Evolutionary conservation across 23 tunicate species (phyloP).

Genomic region (Aplidium turbinatum): DNA sequence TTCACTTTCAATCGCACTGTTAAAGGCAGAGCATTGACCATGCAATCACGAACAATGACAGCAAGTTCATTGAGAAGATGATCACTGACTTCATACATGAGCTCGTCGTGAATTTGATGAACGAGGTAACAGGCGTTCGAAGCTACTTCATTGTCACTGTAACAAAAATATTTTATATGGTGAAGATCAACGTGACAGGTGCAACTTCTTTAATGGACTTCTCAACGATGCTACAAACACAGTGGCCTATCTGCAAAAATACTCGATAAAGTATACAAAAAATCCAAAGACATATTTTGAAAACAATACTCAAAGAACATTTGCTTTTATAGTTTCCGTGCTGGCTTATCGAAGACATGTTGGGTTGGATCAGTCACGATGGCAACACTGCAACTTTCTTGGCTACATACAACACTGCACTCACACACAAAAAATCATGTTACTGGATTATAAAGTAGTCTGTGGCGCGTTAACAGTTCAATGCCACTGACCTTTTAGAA

Average conservation of each 20-base stretch:
- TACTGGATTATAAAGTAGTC: background rate
- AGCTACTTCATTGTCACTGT: background rate
- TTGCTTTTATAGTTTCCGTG: too few species aligned
- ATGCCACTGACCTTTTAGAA: background rate
- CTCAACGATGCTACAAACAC: too few species aligned
- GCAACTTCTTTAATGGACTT: too few species aligned
- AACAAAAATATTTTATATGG: too few species aligned
- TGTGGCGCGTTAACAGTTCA: background rate
- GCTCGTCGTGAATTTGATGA: slow-evolving; percentile 86
- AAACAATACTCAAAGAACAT: too few species aligned
- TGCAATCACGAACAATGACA: slow-evolving; percentile 48
- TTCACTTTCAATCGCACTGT: slow-evolving; percentile 51
- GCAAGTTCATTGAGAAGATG: slow-evolving; percentile 43
- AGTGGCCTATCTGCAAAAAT: too few species aligned
- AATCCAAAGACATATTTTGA: too few species aligned
- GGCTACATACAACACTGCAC: background rate
- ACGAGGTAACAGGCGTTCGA: slow-evolving; percentile 29
- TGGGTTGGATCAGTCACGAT: too few species aligned
- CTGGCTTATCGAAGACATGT: too few species aligned
- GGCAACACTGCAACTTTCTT: too few species aligned
- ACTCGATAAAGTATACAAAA: too few species aligned
- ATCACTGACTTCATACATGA: slow-evolving; percentile 69
- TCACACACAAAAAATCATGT: background rate
- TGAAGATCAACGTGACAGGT: too few species aligned
- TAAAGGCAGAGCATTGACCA: slow-evolving; percentile 55